Evolutionary conservation across 2,113 vertebrate genomes (phyloP), one percentile per base, ranked within the genome.

Genomic region (Macquaria australasica): DNA sequence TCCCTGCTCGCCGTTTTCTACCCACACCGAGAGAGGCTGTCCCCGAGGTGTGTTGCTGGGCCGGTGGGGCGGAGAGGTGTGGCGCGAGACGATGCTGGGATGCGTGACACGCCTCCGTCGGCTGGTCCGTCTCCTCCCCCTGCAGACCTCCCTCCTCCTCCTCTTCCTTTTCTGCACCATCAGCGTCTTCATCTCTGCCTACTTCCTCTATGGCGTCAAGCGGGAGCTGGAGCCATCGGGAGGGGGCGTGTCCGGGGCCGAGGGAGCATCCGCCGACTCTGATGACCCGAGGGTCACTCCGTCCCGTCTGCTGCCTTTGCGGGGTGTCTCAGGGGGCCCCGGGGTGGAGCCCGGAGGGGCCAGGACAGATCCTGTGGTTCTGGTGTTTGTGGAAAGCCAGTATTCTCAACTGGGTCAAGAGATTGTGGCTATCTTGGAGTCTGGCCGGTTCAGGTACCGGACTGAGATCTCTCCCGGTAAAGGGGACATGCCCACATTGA

Each of bases 201-300:
- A 99, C 96, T 99, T 98, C 96, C 97, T 99, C 45, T 99, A 99
- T 95, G 98, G 98, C 89, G 98, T 97, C 96, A 99, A 98, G 92
- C 96, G 96, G 81, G 97, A 97, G 84, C 96, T 98, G 88, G 98
- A 99, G 92, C 98, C 98, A 1, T 98, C 98, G 0, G 97, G 94
- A 6, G 97, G 96, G 0, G 89, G 95, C 88, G 83, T 96, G 94
- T 91, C 97, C 83, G 94, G 97, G 0, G 96, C 94, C 0, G 97
- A 97, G 0, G 93, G 94, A 39, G 95, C 60, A 0, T 96, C 96
- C 23, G 95, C 94, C 0, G 97, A 98, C 94, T 97, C 96, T 0
- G 97, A 98, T 0, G 96, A 97, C 48, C 96, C 95, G 1, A 96
- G 97, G 16, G 95, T 97, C 1, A 96, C 96, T 15, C 97, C 98